These are phyloP conservation scores for Drosophila kuntzei DNA, from an alignment of 2,888 invertebrate genomes.

Conservation along the genomic window DNA sequence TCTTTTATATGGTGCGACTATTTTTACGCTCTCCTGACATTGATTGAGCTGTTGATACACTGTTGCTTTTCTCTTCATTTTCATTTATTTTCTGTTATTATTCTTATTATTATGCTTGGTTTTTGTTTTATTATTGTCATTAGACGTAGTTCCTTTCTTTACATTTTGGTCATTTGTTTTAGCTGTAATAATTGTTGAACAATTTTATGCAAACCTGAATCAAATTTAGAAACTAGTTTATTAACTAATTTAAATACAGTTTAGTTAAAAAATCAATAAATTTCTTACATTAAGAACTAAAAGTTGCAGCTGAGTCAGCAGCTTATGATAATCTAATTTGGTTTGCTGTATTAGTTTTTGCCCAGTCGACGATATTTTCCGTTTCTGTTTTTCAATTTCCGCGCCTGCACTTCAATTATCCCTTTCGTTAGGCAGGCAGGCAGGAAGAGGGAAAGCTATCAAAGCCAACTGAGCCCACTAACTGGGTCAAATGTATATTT, in stretches of 20 bases:
- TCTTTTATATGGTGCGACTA: constrained; percentile 50
- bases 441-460: constrained; percentile 31
- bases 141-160: not conserved
- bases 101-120: constrained; percentile 32
- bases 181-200: constrained; percentile 57
- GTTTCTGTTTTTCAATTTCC: constrained; percentile 72
- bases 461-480: constrained; percentile 49
- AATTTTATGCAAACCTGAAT: constrained; percentile 27
- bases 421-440: constrained; percentile 15
- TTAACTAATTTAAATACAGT: not conserved
- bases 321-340: constrained; percentile 56
- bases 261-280: constrained; percentile 2
- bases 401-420: constrained; percentile 74
- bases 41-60: constrained; percentile 73
- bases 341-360: constrained; percentile 31
- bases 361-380: constrained; percentile 54
- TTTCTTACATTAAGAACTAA: not conserved
- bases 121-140: constrained; percentile 22
- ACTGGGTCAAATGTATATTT: constrained; percentile 73
- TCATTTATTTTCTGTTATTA: constrained; percentile 27
- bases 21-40: constrained; percentile 66
- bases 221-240: not conserved
- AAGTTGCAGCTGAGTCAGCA: constrained; percentile 14
- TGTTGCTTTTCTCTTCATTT: constrained; percentile 9
- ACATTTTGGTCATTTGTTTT: not conserved